These are phyloP conservation scores for Dicranocentrus wangi DNA, from an alignment of 2,888 invertebrate species.

Conservation along the genomic window DNA sequence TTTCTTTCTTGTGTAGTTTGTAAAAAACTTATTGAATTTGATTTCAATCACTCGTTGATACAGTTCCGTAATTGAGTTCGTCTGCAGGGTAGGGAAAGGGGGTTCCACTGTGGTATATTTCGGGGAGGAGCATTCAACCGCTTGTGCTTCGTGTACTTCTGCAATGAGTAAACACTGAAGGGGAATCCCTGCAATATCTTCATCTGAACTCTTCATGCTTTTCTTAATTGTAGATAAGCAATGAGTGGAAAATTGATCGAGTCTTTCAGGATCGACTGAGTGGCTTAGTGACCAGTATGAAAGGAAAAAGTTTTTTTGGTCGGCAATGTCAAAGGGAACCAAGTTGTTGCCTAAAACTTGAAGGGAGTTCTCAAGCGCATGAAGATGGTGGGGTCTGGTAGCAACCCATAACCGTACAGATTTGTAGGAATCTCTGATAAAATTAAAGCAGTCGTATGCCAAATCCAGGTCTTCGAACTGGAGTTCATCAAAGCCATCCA, in stretches of 20 bases:
- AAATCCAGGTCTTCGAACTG: neutral
- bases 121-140: neutral
- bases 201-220: neutral
- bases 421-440: neutral
- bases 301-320: neutral
- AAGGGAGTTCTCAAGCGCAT: neutral
- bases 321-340: neutral
- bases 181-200: constrained; percentile 11
- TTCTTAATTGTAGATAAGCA: neutral
- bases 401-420: neutral
- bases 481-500: constrained; percentile 30
- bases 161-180: neutral
- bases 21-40: neutral
- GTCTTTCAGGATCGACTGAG: neutral
- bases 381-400: neutral
- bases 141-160: neutral
- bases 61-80: neutral
- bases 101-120: too few relatives aligned
- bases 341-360: constrained; percentile 11
- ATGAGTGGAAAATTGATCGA: neutral
- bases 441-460: neutral
- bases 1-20: too few relatives aligned
- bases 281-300: neutral
- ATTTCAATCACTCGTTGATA: neutral
- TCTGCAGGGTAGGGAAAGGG: neutral